Evolutionary conservation across 2,888 invertebrate genomes (phyloP).

Genomic region (Phortica magna): DNA sequence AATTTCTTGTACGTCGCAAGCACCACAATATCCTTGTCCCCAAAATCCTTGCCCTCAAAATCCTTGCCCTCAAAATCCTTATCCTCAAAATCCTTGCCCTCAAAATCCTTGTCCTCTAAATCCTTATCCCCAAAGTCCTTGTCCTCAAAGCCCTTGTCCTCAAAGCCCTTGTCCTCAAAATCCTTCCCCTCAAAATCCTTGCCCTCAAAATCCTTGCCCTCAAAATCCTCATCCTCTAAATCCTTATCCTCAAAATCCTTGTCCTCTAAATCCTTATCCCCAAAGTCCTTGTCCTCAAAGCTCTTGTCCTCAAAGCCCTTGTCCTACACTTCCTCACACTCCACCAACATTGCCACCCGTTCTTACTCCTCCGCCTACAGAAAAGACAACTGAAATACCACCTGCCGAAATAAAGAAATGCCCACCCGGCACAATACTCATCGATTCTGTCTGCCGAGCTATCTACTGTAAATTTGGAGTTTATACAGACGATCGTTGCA

Average conservation of each 20-base stretch:
- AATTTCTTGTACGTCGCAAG: neutral
- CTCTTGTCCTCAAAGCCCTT: too few species aligned
- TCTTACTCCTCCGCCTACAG: neutral
- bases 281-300: neutral
- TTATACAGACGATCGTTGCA: conserved; percentile 55
- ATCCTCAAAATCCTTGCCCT: neutral
- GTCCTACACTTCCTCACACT: neutral
- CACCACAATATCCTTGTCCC: conserved; percentile 15
- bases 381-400: conserved; percentile 34
- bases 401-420: conserved; percentile 51
- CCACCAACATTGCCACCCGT: neutral
- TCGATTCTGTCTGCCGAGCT: conserved; percentile 58
- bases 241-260: neutral
- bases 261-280: too few species aligned
- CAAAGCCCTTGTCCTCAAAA: neutral
- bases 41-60: neutral
- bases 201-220: neutral
- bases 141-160: neutral
- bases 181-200: neutral
- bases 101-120: neutral
- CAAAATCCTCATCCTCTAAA: neutral
- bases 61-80: conserved; percentile 18
- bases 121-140: neutral
- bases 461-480: conserved; percentile 60
- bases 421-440: conserved; percentile 56